phyloP scores from a whole-genome alignment of 2,797 vertebrate genomes.

The Spea hammondii region DNA sequence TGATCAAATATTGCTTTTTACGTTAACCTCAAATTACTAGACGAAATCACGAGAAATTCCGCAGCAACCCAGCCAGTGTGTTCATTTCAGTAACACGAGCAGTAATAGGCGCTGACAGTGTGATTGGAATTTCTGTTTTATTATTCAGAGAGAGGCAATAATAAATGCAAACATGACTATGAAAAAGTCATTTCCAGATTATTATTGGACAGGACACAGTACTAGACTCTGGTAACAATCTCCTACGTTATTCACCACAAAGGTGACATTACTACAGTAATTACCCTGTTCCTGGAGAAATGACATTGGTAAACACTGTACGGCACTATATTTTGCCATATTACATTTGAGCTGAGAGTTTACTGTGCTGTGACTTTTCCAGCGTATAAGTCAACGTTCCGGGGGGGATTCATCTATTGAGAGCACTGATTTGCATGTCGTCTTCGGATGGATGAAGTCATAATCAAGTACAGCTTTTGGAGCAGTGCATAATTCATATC shows the following conservation, averaged over 20 bases:
- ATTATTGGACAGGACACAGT: conserved; percentile 10
- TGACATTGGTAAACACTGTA: conserved; percentile 57
- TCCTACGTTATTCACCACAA: conserved; percentile 10
- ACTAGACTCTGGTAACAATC: conserved; percentile 12
- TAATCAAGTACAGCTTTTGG: conserved; percentile 58
- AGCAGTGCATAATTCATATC: conserved; percentile 61
- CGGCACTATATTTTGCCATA: conserved; percentile 62
- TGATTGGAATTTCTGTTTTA: conserved; percentile 14
- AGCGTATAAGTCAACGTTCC: conserved; percentile 39
- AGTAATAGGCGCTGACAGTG: conserved; percentile 22
- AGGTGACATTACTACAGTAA: conserved; percentile 22
- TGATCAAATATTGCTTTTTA: conserved; percentile 16
- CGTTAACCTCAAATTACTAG: conserved; percentile 16
- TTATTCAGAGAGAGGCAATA: conserved; percentile 20
- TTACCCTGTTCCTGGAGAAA: conserved; percentile 13
- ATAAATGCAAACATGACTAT: conserved; percentile 12
- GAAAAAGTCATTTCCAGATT: conserved; percentile 5
- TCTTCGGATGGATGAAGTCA: conserved; percentile 63
- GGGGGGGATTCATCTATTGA: conserved; percentile 60
- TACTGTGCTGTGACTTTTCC: conserved; percentile 23
- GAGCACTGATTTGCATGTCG: conserved; percentile 65
- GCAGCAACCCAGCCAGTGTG: conserved; percentile 8
- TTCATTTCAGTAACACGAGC: conserved; percentile 9
- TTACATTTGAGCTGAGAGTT: conserved; percentile 27
- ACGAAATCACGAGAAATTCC: neutral